These are phyloP conservation scores for Apostichopus parvimensis DNA, from an alignment of 35 echinoderm and acorn worm genomes.

Conservation along the genomic window DNA sequence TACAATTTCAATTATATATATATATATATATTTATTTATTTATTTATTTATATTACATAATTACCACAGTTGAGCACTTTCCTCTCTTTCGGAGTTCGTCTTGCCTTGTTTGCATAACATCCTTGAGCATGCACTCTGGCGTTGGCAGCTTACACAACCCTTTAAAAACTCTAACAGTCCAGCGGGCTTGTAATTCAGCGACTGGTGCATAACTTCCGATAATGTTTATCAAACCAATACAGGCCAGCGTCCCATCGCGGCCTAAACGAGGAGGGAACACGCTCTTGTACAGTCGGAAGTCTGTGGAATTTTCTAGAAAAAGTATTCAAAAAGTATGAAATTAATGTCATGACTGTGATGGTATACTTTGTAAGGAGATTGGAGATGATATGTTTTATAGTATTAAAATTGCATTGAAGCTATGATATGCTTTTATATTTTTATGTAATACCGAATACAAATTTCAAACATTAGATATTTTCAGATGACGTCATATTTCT, in stretches of 20 bases:
- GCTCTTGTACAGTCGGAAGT: not conserved
- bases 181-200: not conserved
- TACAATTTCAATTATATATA: too few species aligned
- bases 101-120: not conserved
- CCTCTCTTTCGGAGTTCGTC: not conserved
- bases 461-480: too few species aligned
- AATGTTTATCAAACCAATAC: not conserved
- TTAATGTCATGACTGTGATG: too few species aligned
- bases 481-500: too few species aligned
- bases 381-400: too few species aligned
- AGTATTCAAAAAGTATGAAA: too few species aligned
- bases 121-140: not conserved
- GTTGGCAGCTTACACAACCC: not conserved
- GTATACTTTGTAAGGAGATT: too few species aligned
- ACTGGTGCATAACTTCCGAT: not conserved
- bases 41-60: not conserved
- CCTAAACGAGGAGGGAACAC: not conserved
- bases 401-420: too few species aligned
- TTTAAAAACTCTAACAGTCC: slow-evolving; percentile 9
- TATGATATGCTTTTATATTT: too few species aligned
- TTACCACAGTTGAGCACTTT: not conserved
- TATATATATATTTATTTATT: not conserved
- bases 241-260: not conserved
- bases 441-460: too few species aligned
- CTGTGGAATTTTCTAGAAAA: not conserved